Percentiles rank a stretch among this genome's conserved stretches.
Conservation (phyloP, 1,140 invertebrate species). For the Dufourea novaeangliae region DNA sequence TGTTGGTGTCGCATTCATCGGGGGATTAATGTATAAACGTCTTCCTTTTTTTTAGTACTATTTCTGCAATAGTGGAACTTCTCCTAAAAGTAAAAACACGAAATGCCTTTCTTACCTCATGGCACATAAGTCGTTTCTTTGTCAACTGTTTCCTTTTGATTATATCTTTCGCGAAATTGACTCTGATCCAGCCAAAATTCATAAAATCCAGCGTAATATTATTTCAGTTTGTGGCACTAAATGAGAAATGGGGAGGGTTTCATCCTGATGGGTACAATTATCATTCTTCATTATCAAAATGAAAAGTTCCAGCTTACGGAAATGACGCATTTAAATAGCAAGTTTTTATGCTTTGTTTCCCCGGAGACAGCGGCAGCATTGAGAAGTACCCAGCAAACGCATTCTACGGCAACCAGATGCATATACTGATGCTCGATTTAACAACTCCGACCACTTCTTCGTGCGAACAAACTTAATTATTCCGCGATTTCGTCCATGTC, state of each 20-base stretch:
- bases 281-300: neutral
- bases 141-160: no score
- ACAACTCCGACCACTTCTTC: slow-evolving; percentile 32
- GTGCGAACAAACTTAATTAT: slow-evolving; percentile 44
- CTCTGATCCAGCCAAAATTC: no score
- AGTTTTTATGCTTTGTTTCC: neutral
- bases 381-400: neutral
- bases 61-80: no score
- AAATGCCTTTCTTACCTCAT: no score
- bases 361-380: neutral
- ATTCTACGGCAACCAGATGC: slow-evolving; percentile 8
- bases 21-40: no score
- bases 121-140: no score
- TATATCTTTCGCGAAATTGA: no score
- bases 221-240: neutral
- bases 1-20: no score
- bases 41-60: no score
- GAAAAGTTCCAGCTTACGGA: neutral
- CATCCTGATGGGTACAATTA: neutral
- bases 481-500: slow-evolving; percentile 7
- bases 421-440: slow-evolving; percentile 53
- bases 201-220: no score
- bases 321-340: neutral
- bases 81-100: no score
- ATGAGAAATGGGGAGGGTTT: neutral